These are phyloP conservation scores for Tetranychus piercei DNA, from an alignment of 2,888 invertebrate species.

Conservation along the genomic window DNA sequence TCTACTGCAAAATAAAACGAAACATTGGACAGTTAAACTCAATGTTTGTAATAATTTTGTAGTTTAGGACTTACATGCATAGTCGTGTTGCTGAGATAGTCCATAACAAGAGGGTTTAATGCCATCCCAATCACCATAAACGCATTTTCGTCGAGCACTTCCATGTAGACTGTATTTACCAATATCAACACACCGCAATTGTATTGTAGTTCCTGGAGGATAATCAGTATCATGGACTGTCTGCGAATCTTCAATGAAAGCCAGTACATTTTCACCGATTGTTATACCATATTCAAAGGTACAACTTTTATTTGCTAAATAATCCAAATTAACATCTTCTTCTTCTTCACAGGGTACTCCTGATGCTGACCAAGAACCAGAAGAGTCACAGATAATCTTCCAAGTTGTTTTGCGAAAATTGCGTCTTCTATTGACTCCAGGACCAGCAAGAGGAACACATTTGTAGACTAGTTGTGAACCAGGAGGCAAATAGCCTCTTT, in stretches of 20 bases:
- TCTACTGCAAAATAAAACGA: constrained; percentile 43
- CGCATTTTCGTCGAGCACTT: constrained; percentile 49
- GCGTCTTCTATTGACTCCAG: constrained; percentile 32
- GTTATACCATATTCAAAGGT: constrained; percentile 43
- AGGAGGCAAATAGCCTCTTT: constrained; percentile 38
- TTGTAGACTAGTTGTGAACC: constrained; percentile 64
- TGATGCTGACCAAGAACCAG: constrained; percentile 64
- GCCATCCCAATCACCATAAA: constrained; percentile 63
- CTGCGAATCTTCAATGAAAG: constrained; percentile 59
- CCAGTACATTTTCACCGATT: constrained; percentile 57
- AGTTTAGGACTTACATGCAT: constrained; percentile 46
- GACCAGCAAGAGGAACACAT: constrained; percentile 43
- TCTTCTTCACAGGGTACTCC: constrained; percentile 35
- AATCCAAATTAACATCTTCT: constrained; percentile 20
- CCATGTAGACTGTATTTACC: constrained; percentile 71
- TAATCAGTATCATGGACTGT: constrained; percentile 57
- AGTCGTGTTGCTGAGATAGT: constrained; percentile 65
- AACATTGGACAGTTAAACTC: background rate
- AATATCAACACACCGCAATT: constrained; percentile 56
- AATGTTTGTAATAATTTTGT: background rate
- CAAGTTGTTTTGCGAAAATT: constrained; percentile 64
- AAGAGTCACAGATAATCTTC: constrained; percentile 57
- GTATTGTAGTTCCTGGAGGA: constrained; percentile 50
- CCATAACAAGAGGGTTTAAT: constrained; percentile 57
- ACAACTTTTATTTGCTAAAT: constrained; percentile 47